A percentile compares a stretch with the other conserved stretches of the same genome.
phyloP scores from a whole-genome alignment of 2,113 vertebrate genomes.

The Neolamprologus brichardi region DNA sequence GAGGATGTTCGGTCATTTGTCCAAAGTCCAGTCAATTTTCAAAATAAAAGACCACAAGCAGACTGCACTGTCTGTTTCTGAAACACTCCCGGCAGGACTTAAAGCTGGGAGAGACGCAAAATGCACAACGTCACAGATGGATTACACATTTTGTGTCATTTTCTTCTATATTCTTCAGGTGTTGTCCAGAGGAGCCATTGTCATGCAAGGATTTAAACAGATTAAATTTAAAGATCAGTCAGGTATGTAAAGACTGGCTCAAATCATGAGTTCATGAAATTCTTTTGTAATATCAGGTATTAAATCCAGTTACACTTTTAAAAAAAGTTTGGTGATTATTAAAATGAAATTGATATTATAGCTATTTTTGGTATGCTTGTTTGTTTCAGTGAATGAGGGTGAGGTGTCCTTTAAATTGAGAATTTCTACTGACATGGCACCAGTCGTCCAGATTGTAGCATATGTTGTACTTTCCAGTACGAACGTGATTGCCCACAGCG shows the following conservation, averaged over 20 bases:
- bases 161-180: neutral
- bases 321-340: neutral
- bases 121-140: neutral
- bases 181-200: neutral
- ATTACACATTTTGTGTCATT: neutral
- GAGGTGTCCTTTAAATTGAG: slow-evolving; percentile 68
- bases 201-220: neutral
- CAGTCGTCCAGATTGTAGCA: slow-evolving; percentile 59
- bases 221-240: neutral
- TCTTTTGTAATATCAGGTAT: neutral
- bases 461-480: slow-evolving; percentile 74
- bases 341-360: neutral
- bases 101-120: fast-evolving
- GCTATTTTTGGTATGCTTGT: neutral
- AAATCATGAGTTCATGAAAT: neutral
- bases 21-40: neutral
- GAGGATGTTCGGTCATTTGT: neutral
- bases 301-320: neutral
- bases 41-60: neutral
- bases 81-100: neutral
- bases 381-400: slow-evolving; percentile 58
- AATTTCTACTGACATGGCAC: slow-evolving; percentile 62
- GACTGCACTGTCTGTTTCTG: neutral
- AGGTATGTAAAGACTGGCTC: neutral
- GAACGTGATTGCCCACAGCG: slow-evolving; percentile 58